phyloP scores from a whole-genome alignment of 2,113 vertebrate genomes.

The Galeopterus variegatus region DNA sequence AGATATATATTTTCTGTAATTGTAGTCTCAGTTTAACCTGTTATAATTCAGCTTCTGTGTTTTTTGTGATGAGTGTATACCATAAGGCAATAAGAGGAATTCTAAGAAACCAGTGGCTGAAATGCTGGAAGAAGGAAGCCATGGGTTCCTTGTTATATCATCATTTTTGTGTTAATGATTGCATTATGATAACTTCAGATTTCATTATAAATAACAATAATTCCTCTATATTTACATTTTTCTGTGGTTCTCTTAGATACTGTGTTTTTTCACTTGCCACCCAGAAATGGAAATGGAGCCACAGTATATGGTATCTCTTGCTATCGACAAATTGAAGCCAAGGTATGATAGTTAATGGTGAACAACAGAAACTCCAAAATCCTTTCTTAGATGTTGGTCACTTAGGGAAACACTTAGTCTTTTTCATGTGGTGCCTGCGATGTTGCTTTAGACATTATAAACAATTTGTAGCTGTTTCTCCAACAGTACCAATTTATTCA shows the following conservation, averaged over 20 bases:
- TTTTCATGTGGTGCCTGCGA: background rate
- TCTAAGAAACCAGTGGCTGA: background rate
- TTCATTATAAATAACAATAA: constrained; percentile 32
- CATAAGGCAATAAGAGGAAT: background rate
- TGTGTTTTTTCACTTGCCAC: constrained; percentile 97
- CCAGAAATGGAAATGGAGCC: constrained; percentile 91
- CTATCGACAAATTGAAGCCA: constrained; percentile 98
- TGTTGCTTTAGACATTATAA: constrained; percentile 56
- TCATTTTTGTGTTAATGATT: constrained; percentile 51
- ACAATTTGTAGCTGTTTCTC: constrained; percentile 4
- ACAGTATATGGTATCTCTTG: constrained; percentile 98
- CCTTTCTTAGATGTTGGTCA: background rate
- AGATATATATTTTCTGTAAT: constrained; percentile 3
- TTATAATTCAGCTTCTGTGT: background rate
- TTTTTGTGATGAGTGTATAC: background rate
- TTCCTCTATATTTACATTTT: constrained; percentile 45
- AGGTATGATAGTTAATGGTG: constrained; percentile 89
- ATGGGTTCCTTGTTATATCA: background rate
- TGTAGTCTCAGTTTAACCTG: background rate
- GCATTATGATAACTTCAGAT: background rate
- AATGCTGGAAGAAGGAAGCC: background rate
- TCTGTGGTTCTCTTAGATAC: constrained; percentile 91
- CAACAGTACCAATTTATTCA: background rate
- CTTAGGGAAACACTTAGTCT: background rate
- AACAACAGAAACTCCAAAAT: background rate